These are phyloP conservation scores for Tuberolachnus salignus DNA, from an alignment of 2,888 invertebrate genomes.

Conservation along the genomic window DNA sequence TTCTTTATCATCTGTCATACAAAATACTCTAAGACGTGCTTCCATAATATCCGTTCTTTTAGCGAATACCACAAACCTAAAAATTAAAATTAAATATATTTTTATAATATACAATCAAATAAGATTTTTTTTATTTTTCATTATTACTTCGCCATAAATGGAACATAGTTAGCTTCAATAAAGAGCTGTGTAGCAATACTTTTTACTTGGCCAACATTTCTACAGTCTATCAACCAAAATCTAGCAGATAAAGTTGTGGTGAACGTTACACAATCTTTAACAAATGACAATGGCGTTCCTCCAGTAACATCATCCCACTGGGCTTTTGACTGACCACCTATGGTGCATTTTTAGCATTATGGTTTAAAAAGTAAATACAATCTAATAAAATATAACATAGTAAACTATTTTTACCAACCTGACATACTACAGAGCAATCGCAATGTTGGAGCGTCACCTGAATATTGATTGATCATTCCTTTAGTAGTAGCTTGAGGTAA, in stretches of 20 bases:
- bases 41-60: constrained; percentile 92
- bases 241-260: constrained; percentile 98
- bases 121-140: constrained; percentile 7
- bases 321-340: constrained; percentile 91
- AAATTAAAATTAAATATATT: constrained; percentile 1
- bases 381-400: neutral
- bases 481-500: constrained; percentile 74
- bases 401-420: constrained; percentile 66
- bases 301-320: constrained; percentile 99
- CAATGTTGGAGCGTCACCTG: constrained; percentile 80
- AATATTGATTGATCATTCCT: constrained; percentile 86
- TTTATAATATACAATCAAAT: constrained; percentile 37
- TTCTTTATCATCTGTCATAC: constrained; percentile 99
- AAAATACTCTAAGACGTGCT: constrained; percentile 93
- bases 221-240: constrained; percentile 99
- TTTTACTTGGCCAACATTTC: constrained; percentile 91
- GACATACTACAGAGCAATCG: constrained; percentile 94
- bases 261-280: constrained; percentile 96
- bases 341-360: neutral
- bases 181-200: constrained; percentile 97
- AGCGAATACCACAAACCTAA: constrained; percentile 89
- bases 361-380: neutral
- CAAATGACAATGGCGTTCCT: constrained; percentile 93
- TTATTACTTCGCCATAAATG: constrained; percentile 88
- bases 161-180: constrained; percentile 83